Conservation (phyloP, 2,888 invertebrate genomes). For the Tribolium freemani region DNA sequence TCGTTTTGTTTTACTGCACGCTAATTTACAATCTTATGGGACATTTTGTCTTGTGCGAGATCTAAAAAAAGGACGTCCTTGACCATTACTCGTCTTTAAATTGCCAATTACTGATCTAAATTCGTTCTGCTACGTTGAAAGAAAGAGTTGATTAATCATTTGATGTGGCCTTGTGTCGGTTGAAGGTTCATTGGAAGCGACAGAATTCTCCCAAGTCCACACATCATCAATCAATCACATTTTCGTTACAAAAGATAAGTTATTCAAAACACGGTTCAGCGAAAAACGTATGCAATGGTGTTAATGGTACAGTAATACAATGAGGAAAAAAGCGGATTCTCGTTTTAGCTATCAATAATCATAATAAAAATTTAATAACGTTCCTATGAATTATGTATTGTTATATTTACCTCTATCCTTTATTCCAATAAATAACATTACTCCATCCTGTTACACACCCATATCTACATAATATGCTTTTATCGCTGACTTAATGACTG, state of each 20-base stretch:
- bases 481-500: constrained; percentile 1
- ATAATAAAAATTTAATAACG: background rate
- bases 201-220: background rate
- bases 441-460: constrained; percentile 12
- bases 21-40: constrained; percentile 3
- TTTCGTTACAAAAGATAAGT: constrained; percentile 10
- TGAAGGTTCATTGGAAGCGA: background rate
- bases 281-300: background rate
- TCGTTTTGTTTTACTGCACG: constrained; percentile 8
- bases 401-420: constrained; percentile 4
- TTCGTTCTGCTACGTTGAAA: constrained; percentile 1
- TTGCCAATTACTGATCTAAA: constrained; percentile 17
- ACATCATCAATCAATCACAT: constrained; percentile 17
- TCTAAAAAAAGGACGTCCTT: constrained; percentile 21
- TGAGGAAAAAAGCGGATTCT: background rate
- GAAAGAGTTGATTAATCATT: constrained; percentile 2
- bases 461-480: constrained; percentile 13
- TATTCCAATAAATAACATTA: constrained; percentile 6
- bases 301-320: background rate
- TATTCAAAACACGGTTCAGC: background rate
- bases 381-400: background rate
- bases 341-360: background rate
- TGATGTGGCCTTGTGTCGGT: background rate
- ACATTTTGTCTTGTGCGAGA: background rate
- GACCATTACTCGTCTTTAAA: constrained; percentile 14